Base-by-base conservation (phyloP, 1,140 invertebrate species). In the Drosophila tani region DNA sequence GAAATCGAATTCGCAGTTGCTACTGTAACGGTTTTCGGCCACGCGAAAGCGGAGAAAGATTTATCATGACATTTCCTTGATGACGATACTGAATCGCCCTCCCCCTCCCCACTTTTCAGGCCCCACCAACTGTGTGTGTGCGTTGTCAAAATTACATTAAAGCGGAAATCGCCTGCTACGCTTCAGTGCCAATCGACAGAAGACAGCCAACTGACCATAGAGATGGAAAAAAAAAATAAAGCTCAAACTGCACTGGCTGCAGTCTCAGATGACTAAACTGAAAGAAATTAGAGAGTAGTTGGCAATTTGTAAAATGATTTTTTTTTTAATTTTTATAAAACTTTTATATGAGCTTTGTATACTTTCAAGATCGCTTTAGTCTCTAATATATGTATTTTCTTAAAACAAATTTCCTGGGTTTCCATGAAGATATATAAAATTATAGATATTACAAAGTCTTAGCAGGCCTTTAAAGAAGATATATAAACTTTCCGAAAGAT, bases 61-160 rank as follows among this genome's bases (percentile, higher is more conserved):
- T 84, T 83, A 88, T 87, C 68, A 55, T 68, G 76, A 40, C 71
- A 88, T 88, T 88, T 88, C 83, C 83, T 81, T 58, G 58, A 78
- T 69, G 74, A 73, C 69, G 69, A 73, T 59, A 73, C 69, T 45
- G 40, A 46, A 29, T 19, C 17, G 9, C 15, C 59, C 24, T n/a
- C 15, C 51, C 19, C 24, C 59, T 8, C 0, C 24, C 14, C 27
- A 46, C 51, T 35, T 29, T 14, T 14, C 17, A 38, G 14, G 14
- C 24, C 29, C 38, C 15, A 45, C 53, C n/a, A 45, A 29, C 46
- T 27, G n/a, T 50, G 53, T 56, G 81, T 78, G 60, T 81, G 70
- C 75, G 64, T 87, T 87, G 84, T 87, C 83, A 88, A 88, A 88
- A 87, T 88, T 88, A 88, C 83, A 87, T 88, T 87, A 78, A 87